A percentile compares a stretch with the other conserved stretches of the same genome.
Evolutionary conservation across 2,888 invertebrate species (phyloP).

Genomic region (Heteromurus nitidus): DNA sequence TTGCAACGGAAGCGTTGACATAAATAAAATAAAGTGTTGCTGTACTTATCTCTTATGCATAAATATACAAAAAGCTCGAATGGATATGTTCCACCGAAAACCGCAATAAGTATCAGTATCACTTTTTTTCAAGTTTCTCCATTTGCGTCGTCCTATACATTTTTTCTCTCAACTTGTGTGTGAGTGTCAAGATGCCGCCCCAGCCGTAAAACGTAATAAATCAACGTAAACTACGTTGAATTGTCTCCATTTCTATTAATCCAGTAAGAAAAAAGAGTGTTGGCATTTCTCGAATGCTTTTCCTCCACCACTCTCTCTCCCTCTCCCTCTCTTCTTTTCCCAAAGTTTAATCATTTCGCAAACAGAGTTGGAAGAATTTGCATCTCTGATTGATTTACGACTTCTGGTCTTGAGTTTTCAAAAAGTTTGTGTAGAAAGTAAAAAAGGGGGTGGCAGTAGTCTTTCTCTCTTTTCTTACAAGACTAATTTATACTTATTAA

Average conservation of each 20-base stretch:
- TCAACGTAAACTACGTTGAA: slow-evolving; percentile 45
- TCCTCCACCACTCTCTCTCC: background rate
- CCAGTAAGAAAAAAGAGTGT: slow-evolving; percentile 28
- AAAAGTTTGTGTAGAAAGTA: slow-evolving; percentile 11
- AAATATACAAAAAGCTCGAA: too few species aligned
- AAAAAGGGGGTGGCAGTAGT: slow-evolving; percentile 2
- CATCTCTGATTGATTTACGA: slow-evolving; percentile 64
- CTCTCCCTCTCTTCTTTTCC: background rate
- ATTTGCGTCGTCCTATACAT: background rate
- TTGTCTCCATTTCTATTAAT: slow-evolving; percentile 59
- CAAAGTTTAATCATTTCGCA: slow-evolving; percentile 58
- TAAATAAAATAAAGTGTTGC: too few species aligned
- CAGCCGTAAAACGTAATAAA: slow-evolving; percentile 47
- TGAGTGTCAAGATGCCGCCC: slow-evolving; percentile 39
- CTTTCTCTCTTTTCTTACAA: slow-evolving; percentile 4
- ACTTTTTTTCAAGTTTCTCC: slow-evolving; percentile 9
- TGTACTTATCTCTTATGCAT: too few species aligned
- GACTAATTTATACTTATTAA: slow-evolving; percentile 47
- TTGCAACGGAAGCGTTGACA: too few species aligned
- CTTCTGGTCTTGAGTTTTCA: slow-evolving; percentile 48
- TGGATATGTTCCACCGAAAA: too few species aligned
- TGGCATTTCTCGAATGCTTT: slow-evolving; percentile 34
- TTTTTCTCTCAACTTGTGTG: slow-evolving; percentile 10
- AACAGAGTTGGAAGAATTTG: slow-evolving; percentile 61
- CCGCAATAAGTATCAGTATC: slow-evolving; percentile 43